A percentile compares a stretch with the other conserved stretches of the same genome.
phyloP scores from a whole-genome alignment of 2,888 invertebrate genomes.

The Campoletis raptor region DNA sequence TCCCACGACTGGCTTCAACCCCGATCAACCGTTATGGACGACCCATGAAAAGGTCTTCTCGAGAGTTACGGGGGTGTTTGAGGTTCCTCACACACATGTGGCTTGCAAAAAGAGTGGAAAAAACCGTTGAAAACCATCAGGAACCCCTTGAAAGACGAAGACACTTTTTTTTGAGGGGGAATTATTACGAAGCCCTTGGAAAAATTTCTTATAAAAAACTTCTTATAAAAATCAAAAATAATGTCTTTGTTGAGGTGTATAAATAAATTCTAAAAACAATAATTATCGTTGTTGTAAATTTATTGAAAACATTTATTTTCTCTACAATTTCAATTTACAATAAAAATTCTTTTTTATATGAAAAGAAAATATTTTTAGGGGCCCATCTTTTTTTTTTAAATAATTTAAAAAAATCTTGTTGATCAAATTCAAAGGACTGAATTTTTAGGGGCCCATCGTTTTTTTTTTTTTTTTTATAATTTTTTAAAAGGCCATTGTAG shows the following conservation, averaged over 20 bases:
- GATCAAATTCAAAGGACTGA: too few relatives aligned
- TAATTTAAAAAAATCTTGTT: too few relatives aligned
- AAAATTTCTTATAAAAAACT: background rate
- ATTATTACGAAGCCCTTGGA: conserved; percentile 7
- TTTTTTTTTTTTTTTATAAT: background rate
- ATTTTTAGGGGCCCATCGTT: background rate
- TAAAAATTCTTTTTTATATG: too few relatives aligned
- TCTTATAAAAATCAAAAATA: background rate
- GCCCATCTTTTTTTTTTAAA: too few relatives aligned
- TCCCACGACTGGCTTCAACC: conserved; percentile 79
- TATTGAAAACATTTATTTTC: background rate
- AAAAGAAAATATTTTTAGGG: too few relatives aligned
- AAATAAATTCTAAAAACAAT: background rate
- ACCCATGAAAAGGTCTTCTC: conserved; percentile 62
- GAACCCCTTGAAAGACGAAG: conserved; percentile 58
- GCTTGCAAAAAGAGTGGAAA: conserved; percentile 74
- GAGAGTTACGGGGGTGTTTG: conserved; percentile 76
- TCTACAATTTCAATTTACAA: too few relatives aligned
- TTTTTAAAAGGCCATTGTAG: background rate
- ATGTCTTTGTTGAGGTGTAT: too few relatives aligned
- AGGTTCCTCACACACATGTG: conserved; percentile 75
- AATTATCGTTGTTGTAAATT: background rate
- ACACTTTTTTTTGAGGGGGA: background rate
- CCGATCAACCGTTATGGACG: conserved; percentile 75
- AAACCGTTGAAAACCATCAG: conserved; percentile 35